Evolutionary conservation across 2,113 vertebrate species (phyloP).

Genomic region (Rhinopomastus cyanomelas): DNA sequence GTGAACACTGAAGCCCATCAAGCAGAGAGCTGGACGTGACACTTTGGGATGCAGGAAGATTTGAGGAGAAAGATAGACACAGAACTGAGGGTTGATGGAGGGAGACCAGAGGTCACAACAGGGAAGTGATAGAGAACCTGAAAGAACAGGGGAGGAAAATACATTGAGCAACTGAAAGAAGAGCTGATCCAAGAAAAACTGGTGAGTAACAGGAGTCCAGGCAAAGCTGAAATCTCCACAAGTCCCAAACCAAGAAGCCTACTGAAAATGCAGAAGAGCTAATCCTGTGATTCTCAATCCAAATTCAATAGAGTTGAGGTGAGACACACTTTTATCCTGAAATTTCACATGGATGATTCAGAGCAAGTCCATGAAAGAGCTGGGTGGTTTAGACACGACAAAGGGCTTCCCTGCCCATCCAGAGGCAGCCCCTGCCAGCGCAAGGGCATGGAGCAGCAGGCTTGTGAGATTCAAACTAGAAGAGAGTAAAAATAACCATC

Average conservation of each 20-base stretch:
- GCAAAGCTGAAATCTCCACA: not conserved
- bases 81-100: not conserved
- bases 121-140: not conserved
- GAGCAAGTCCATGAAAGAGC: not conserved
- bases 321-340: not conserved
- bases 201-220: too few species aligned
- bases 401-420: not conserved
- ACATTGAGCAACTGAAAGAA: too few species aligned
- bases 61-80: not conserved
- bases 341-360: constrained; percentile 1
- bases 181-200: too few species aligned
- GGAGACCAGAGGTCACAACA: not conserved
- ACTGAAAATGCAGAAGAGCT: not conserved
- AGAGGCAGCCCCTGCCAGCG: not conserved
- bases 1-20: not conserved
- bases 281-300: constrained; percentile 13
- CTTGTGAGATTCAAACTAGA: not conserved
- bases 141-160: too few species aligned
- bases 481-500: not conserved
- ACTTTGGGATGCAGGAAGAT: not conserved
- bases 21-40: not conserved
- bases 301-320: not conserved
- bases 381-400: not conserved
- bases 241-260: not conserved
- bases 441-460: not conserved